These are phyloP conservation scores for Picus viridis DNA, from an alignment of 2,797 vertebrate genomes.

Conservation along the genomic window DNA sequence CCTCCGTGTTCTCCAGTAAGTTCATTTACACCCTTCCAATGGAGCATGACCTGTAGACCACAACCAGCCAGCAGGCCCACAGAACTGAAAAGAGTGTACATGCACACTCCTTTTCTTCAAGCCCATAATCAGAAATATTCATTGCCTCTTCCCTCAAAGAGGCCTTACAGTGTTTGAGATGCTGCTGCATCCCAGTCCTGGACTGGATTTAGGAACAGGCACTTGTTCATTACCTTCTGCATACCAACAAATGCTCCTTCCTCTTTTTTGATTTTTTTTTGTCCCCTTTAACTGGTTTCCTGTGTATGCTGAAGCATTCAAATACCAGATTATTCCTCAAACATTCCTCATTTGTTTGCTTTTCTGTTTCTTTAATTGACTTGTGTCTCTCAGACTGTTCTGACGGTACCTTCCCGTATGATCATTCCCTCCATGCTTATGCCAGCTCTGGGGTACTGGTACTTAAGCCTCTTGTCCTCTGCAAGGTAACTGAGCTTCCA, in stretches of 20 bases:
- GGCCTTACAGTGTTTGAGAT: background rate
- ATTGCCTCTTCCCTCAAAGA: background rate
- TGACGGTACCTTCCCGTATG: background rate
- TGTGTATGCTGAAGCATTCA: background rate
- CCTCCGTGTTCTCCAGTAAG: background rate
- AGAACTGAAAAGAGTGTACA: background rate
- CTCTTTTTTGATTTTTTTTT: too few relatives aligned
- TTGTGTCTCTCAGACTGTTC: conserved; percentile 16
- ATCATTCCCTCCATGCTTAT: background rate
- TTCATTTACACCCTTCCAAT: background rate
- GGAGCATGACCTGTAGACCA: accelerated
- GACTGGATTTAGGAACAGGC: background rate
- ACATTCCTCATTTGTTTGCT: conserved; percentile 10
- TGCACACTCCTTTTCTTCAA: background rate
- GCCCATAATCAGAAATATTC: background rate
- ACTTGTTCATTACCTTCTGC: background rate
- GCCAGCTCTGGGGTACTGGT: background rate
- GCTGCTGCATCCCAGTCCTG: background rate
- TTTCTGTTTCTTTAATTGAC: background rate
- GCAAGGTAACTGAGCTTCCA: conserved; percentile 66
- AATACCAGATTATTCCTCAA: conserved; percentile 4
- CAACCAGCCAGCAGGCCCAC: background rate
- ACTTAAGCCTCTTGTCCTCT: conserved; percentile 42
- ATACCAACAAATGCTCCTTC: background rate
- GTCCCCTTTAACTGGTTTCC: background rate